Percentiles rank a stretch among this genome's conserved stretches.
These are phyloP conservation scores for Muschampia plurimacula DNA, from an alignment of 2,888 invertebrate genomes.

Conservation along the genomic window DNA sequence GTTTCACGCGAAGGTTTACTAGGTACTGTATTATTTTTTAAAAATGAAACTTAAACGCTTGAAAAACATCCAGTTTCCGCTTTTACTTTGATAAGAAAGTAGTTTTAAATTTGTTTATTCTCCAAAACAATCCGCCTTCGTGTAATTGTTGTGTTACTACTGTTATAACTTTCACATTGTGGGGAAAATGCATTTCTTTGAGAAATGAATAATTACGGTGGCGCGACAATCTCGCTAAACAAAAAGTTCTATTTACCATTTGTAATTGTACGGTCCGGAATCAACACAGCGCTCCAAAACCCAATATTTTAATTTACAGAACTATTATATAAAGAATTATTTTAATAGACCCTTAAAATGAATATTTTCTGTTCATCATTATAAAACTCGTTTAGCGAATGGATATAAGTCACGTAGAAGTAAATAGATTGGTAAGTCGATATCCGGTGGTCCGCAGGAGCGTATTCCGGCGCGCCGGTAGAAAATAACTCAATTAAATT, in stretches of 20 bases:
- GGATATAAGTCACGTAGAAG: constrained; percentile 13
- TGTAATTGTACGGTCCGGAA: constrained; percentile 64
- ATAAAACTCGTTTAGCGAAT: constrained; percentile 17
- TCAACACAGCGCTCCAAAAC: constrained; percentile 1
- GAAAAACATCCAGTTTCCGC: constrained; percentile 19
- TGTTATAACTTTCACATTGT: constrained; percentile 33
- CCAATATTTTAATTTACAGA: constrained; percentile 3
- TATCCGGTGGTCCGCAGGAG: constrained; percentile 17
- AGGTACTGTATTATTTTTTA: constrained; percentile 18
- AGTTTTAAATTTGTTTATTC: constrained; percentile 36
- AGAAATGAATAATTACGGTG: constrained; percentile 69
- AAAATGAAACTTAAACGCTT: constrained; percentile 15
- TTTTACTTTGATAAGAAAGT: constrained; percentile 25
- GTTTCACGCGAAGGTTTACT: too few relatives aligned
- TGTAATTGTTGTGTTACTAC: constrained; percentile 24
- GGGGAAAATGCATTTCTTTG: constrained; percentile 30
- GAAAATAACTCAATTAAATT: constrained; percentile 77
- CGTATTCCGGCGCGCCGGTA: constrained; percentile 50
- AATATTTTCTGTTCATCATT: constrained; percentile 1
- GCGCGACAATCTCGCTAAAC: constrained; percentile 71
- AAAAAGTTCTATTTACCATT: constrained; percentile 75
- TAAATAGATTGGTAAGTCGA: constrained; percentile 31
- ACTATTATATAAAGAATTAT: constrained; percentile 9
- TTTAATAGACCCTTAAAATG: not conserved
- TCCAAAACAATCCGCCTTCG: constrained; percentile 25